These are phyloP conservation scores for Melanocharis versteri DNA, from an alignment of 2,113 vertebrate species.

Conservation along the genomic window DNA sequence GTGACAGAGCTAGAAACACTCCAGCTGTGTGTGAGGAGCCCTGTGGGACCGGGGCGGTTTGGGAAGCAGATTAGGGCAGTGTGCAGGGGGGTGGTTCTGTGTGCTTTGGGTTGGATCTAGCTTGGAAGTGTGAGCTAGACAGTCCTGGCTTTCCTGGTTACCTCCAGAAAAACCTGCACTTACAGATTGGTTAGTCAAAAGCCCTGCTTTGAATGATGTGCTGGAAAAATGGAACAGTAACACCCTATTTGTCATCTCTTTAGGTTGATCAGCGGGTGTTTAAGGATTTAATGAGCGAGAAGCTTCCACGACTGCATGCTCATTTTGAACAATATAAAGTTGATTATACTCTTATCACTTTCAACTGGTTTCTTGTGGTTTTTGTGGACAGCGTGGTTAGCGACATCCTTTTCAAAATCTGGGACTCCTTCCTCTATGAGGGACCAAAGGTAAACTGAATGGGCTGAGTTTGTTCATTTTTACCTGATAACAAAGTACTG, in stretches of 20 bases:
- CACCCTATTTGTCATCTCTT: neutral
- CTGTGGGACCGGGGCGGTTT: neutral
- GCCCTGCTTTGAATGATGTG: neutral
- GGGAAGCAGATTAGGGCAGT: neutral
- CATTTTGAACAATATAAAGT: constrained; percentile 94
- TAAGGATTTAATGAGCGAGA: constrained; percentile 93
- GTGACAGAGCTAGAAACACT: neutral
- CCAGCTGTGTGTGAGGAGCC: neutral
- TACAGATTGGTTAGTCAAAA: neutral
- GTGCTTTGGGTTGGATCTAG: neutral
- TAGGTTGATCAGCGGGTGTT: constrained; percentile 98
- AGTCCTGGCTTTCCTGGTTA: neutral
- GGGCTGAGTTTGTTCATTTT: neutral
- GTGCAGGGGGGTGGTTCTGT: accelerated
- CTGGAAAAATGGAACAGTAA: neutral
- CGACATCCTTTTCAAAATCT: constrained; percentile 95
- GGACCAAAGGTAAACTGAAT: constrained; percentile 87
- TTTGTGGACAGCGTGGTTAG: constrained; percentile 97
- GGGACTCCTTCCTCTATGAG: constrained; percentile 96
- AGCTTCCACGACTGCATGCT: constrained; percentile 87
- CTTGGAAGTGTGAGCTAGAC: neutral
- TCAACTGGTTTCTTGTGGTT: constrained; percentile 98
- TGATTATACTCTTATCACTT: constrained; percentile 96
- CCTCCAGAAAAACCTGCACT: neutral
- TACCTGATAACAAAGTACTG: neutral